A percentile compares a stretch with the other conserved stretches of the same genome.
phyloP scores from a whole-genome alignment of 2,113 vertebrate species.

The Hyaena hyaena region DNA sequence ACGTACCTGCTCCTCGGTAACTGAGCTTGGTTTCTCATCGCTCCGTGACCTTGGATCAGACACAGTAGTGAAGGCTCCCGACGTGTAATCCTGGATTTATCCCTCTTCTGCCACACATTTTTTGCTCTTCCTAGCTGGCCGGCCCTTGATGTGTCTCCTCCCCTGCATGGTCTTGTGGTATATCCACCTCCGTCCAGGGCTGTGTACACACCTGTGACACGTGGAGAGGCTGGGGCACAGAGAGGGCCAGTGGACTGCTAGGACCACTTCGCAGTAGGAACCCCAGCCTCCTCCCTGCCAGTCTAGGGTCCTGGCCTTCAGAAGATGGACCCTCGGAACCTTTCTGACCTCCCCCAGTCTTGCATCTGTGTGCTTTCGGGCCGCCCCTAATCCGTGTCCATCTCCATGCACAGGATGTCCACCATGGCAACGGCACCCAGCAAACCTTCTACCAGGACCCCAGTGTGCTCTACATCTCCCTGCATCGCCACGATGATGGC shows the following conservation, averaged over 20 bases:
- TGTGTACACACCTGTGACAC: no score
- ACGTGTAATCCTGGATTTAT: background rate
- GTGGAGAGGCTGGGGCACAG: background rate
- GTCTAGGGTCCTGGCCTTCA: background rate
- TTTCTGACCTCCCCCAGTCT: background rate
- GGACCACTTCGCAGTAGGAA: background rate
- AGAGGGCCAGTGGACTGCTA: background rate
- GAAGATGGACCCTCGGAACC: background rate
- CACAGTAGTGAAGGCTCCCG: background rate
- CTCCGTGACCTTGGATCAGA: background rate
- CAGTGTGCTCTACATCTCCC: slow-evolving; percentile 93
- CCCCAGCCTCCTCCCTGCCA: background rate
- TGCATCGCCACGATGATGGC: slow-evolving; percentile 93
- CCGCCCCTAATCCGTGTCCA: background rate
- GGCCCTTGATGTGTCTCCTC: background rate
- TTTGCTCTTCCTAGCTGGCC: background rate
- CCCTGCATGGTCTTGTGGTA: background rate
- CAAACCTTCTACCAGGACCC: slow-evolving; percentile 94
- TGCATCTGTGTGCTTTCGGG: background rate
- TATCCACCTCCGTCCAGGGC: background rate
- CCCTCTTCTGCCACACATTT: background rate
- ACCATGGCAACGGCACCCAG: slow-evolving; percentile 95
- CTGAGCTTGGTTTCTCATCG: background rate
- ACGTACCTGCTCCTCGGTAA: background rate
- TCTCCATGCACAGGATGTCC: slow-evolving; percentile 90